Evolutionary conservation across 2,113 vertebrate genomes (phyloP).

Genomic region (Zingel zingel): DNA sequence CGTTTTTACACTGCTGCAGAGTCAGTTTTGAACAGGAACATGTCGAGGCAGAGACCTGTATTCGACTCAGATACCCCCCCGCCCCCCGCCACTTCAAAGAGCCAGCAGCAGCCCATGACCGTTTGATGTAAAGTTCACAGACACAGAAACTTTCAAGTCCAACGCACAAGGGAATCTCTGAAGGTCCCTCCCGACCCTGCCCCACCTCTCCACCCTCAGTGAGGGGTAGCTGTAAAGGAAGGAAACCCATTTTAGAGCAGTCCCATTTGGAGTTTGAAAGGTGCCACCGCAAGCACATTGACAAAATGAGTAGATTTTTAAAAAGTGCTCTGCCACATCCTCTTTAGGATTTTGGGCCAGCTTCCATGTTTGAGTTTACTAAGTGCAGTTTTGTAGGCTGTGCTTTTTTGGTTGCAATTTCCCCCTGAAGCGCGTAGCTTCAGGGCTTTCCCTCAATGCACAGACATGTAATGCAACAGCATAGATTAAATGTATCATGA

Average conservation of each 20-base stretch:
- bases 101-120: constrained; percentile 59
- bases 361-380: constrained; percentile 24
- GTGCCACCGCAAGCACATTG: neutral
- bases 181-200: constrained; percentile 66
- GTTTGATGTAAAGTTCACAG: constrained; percentile 88
- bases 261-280: constrained; percentile 47
- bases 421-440: neutral
- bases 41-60: constrained; percentile 69
- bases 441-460: constrained; percentile 6
- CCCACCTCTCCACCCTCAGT: constrained; percentile 54
- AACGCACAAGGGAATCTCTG: constrained; percentile 74
- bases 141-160: constrained; percentile 83
- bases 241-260: constrained; percentile 55
- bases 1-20: constrained; percentile 55
- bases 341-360: constrained; percentile 37
- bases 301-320: constrained; percentile 24
- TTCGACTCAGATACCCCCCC: constrained; percentile 57
- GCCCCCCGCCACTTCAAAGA: constrained; percentile 82
- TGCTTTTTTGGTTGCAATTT: constrained; percentile 15
- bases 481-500: constrained; percentile 10
- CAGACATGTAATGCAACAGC: neutral
- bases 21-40: constrained; percentile 73
- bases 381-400: constrained; percentile 8
- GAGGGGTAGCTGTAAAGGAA: constrained; percentile 57
- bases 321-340: constrained; percentile 27